phyloP scores from a whole-genome alignment of 2,113 vertebrate genomes.

The Taxidea taxus region DNA sequence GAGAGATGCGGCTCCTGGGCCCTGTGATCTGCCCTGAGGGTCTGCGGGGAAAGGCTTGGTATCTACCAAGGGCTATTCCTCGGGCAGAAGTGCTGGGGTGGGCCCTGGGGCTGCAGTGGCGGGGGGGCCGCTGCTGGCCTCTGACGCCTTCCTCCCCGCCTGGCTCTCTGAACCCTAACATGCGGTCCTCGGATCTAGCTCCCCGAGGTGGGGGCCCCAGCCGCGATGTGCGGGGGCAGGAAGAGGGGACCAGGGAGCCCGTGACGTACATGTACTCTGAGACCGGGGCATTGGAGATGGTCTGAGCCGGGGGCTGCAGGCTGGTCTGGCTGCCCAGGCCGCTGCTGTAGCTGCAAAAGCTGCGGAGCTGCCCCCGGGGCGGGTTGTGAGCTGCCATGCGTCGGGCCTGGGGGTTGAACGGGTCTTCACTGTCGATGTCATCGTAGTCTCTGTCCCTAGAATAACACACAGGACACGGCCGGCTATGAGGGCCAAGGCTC shows the following conservation, averaged over 20 bases:
- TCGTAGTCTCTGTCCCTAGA: constrained; percentile 91
- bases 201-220: neutral
- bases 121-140: neutral
- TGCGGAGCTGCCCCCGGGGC: constrained; percentile 88
- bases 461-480: rapidly evolving
- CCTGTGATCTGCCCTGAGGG: neutral
- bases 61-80: rapidly evolving
- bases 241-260: rapidly evolving
- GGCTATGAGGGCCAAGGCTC: neutral
- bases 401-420: constrained; percentile 92
- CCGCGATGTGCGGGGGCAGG: rapidly evolving
- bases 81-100: no score
- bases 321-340: constrained; percentile 96
- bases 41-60: neutral
- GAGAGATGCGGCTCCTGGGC: neutral
- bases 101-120: rapidly evolving
- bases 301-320: constrained; percentile 89
- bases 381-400: constrained; percentile 86
- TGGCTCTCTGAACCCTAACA: neutral
- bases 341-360: constrained; percentile 98
- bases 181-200: neutral
- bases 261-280: constrained; percentile 93
- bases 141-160: neutral
- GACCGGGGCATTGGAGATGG: constrained; percentile 90
- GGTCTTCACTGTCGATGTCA: constrained; percentile 94